phyloP scores from a whole-genome alignment of 2,888 invertebrate species.

The Troilus luridus region DNA sequence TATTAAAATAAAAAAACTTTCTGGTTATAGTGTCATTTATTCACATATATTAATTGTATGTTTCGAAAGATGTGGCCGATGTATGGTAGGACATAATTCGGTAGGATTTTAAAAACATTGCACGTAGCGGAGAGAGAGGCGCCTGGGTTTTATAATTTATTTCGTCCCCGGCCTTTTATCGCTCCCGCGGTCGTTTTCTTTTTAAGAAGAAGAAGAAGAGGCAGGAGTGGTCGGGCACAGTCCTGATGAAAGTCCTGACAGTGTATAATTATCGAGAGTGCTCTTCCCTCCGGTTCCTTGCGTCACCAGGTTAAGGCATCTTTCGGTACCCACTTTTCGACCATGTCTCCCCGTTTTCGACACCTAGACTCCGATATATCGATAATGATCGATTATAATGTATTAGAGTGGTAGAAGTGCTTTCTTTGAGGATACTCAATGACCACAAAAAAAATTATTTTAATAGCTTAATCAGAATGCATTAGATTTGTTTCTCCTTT shows the following conservation, averaged over 20 bases:
- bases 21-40: background rate
- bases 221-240: background rate
- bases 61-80: background rate
- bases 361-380: background rate
- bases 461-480: constrained; percentile 19
- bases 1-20: background rate
- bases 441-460: background rate
- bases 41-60: constrained; percentile 34
- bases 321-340: background rate
- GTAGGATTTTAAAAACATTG: constrained; percentile 31
- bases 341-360: background rate
- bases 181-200: constrained; percentile 30
- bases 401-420: background rate
- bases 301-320: constrained; percentile 31
- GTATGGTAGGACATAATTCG: constrained; percentile 26
- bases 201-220: constrained; percentile 13
- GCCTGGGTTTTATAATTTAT: constrained; percentile 49
- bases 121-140: constrained; percentile 45
- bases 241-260: constrained; percentile 48
- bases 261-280: constrained; percentile 57
- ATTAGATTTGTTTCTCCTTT: background rate
- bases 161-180: constrained; percentile 35
- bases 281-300: constrained; percentile 15
- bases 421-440: background rate
- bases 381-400: background rate